Evolutionary conservation across 2,888 invertebrate genomes (phyloP).

Genomic region (Synergus laeviventris): DNA sequence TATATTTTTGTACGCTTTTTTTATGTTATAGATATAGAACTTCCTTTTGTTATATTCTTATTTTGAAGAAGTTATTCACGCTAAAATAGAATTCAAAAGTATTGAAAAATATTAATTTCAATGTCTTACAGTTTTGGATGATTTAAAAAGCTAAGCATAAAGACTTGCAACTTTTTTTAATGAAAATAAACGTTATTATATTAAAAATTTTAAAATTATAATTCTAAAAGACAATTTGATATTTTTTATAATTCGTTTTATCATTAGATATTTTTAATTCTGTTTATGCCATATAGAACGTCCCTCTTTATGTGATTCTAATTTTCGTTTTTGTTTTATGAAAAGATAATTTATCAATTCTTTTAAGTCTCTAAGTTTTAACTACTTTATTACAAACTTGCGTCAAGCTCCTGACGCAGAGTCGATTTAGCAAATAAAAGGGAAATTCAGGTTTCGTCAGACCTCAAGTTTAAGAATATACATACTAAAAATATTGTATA

Average conservation of each 20-base stretch:
- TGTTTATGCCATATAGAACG: not conserved
- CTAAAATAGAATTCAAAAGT: not conserved
- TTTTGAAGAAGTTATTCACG: constrained; percentile 19
- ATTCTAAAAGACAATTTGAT: not conserved
- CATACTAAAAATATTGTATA: constrained; percentile 66
- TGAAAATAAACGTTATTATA: not conserved
- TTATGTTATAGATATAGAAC: constrained; percentile 26
- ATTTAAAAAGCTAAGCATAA: too few species aligned
- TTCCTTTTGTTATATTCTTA: constrained; percentile 25
- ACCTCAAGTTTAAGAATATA: constrained; percentile 72
- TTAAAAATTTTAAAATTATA: not conserved
- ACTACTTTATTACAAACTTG: not conserved
- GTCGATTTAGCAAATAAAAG: constrained; percentile 59
- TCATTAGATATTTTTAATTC: not conserved
- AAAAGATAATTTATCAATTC: not conserved
- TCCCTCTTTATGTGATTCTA: not conserved
- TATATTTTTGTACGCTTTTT: constrained; percentile 29
- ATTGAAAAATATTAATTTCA: too few species aligned
- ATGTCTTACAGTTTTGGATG: too few species aligned
- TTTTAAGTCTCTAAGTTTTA: not conserved
- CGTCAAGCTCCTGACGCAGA: constrained; percentile 32
- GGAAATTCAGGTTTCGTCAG: constrained; percentile 74
- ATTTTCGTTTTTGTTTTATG: constrained; percentile 7
- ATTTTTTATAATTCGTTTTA: not conserved
- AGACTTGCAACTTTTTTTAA: too few species aligned